These are phyloP conservation scores for Altica lythri DNA, from an alignment of 2,888 invertebrate genomes.

Conservation along the genomic window DNA sequence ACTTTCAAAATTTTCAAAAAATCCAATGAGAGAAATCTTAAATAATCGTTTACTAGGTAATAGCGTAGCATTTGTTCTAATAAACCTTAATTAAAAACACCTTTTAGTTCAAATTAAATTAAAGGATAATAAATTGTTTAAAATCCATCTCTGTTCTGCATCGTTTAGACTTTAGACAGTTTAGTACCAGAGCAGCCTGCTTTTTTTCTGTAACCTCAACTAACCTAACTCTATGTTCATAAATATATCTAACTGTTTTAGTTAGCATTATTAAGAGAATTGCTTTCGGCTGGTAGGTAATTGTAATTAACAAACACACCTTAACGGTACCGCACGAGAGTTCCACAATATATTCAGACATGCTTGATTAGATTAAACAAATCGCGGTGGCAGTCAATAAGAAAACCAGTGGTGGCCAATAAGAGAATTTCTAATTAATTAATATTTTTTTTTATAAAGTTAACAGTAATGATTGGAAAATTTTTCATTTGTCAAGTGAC, in stretches of 20 bases:
- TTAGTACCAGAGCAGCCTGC: neutral
- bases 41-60: too few species aligned
- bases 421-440: too few species aligned
- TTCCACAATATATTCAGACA: conserved; percentile 24
- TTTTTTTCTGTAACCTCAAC: neutral
- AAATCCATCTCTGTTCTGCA: neutral
- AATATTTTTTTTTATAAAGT: too few species aligned
- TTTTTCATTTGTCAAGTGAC: too few species aligned
- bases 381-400: conserved; percentile 17
- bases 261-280: conserved; percentile 13
- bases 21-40: too few species aligned
- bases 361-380: conserved; percentile 28
- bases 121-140: too few species aligned
- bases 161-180: too few species aligned
- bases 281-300: conserved; percentile 5
- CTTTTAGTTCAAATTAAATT: too few species aligned
- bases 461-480: too few species aligned
- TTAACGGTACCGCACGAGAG: conserved; percentile 26
- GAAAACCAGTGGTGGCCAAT: conserved; percentile 12
- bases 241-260: conserved; percentile 14
- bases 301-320: conserved; percentile 17
- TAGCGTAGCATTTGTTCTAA: too few species aligned
- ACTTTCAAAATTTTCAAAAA: too few species aligned
- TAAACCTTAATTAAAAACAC: too few species aligned
- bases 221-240: conserved; percentile 9